Percentiles rank a stretch among this genome's conserved stretches.
phyloP scores from a whole-genome alignment of 2,113 vertebrate genomes.

The Alligator sinensis region DNA sequence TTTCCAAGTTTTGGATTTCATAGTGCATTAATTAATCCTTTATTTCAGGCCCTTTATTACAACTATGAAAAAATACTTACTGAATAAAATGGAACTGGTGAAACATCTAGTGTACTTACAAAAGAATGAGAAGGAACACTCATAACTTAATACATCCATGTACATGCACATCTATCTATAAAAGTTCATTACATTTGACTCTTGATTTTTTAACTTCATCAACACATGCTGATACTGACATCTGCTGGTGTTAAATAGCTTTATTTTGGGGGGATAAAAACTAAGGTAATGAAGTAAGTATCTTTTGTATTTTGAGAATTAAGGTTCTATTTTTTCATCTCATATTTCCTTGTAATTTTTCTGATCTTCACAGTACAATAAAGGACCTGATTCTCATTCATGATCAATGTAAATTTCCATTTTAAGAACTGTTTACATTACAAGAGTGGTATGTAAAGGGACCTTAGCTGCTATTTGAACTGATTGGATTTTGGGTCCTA shows the following conservation, averaged over 20 bases:
- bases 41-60: not conserved
- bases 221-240: conserved; percentile 79
- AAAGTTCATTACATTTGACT: not conserved
- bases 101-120: not conserved
- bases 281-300: not conserved
- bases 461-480: too few relatives aligned
- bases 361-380: not conserved
- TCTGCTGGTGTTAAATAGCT: conserved; percentile 74
- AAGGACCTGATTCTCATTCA: not conserved
- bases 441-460: not conserved
- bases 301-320: not conserved
- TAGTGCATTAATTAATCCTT: not conserved
- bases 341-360: not conserved
- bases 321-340: not conserved
- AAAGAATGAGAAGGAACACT: not conserved
- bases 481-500: too few relatives aligned
- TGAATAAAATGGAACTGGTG: not conserved
- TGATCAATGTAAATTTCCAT: not conserved
- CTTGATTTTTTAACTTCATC: not conserved
- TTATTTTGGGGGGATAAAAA: not conserved
- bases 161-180: not conserved
- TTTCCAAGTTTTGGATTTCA: not conserved
- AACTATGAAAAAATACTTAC: not conserved
- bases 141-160: not conserved
- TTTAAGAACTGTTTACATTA: not conserved